These are phyloP conservation scores for Sander vitreus DNA, from an alignment of 2,113 vertebrate species.

Conservation along the genomic window DNA sequence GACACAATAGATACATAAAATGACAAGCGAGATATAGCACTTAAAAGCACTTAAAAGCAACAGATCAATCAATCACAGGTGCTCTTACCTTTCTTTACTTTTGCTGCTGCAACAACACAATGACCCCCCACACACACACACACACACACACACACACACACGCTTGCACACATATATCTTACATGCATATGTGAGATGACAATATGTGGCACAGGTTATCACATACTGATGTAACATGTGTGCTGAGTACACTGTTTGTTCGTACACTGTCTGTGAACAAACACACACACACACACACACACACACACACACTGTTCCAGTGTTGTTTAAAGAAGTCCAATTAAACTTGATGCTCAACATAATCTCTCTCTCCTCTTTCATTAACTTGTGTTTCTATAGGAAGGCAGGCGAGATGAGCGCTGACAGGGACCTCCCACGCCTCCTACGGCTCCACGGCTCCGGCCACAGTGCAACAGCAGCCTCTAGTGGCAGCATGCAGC, in stretches of 20 bases:
- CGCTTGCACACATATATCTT: neutral
- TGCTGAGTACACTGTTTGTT: neutral
- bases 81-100: neutral
- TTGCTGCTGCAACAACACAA: constrained; percentile 5
- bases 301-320: constrained; percentile 40
- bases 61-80: neutral
- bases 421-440: constrained; percentile 64
- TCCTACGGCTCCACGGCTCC: neutral
- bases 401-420: constrained; percentile 56
- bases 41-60: too few species aligned
- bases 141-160: constrained; percentile 5
- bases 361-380: constrained; percentile 80
- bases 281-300: neutral
- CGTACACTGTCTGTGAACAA: neutral
- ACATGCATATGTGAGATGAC: neutral
- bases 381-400: constrained; percentile 77
- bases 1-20: too few species aligned
- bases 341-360: constrained; percentile 81
- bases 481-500: constrained; percentile 62
- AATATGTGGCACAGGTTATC: constrained; percentile 22
- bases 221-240: constrained; percentile 4
- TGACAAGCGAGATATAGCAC: too few species aligned
- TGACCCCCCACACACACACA: neutral
- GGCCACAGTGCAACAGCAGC: constrained; percentile 72
- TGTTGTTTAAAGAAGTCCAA: constrained; percentile 83